phyloP scores from a whole-genome alignment of 64 coral and sea anemone species.

The Pocillopora damicornis region DNA sequence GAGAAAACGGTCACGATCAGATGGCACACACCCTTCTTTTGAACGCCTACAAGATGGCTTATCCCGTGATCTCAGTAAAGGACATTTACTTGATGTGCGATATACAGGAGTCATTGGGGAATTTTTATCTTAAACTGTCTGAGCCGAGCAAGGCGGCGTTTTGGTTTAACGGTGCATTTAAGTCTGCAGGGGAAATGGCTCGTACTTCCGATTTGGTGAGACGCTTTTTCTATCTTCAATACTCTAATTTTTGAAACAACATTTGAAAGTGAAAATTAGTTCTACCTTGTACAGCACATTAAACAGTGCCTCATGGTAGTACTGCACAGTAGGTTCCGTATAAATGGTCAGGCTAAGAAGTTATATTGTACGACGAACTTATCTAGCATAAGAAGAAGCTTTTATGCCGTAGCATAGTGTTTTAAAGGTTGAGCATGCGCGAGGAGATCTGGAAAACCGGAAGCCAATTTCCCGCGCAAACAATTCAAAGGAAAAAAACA shows the following conservation, averaged over 20 bases:
- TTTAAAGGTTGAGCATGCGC: too few relatives aligned
- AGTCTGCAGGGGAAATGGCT: conserved; percentile 54
- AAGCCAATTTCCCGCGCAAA: too few relatives aligned
- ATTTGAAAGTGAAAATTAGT: not conserved
- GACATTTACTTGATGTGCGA: conserved; percentile 66
- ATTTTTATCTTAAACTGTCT: conserved; percentile 57
- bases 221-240: too few relatives aligned
- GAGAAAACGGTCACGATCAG: conserved; percentile 32
- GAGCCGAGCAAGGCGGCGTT: conserved; percentile 59
- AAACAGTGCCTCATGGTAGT: not conserved
- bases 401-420: too few relatives aligned
- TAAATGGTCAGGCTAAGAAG: not conserved
- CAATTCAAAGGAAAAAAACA: too few relatives aligned
- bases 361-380: not conserved
- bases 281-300: not conserved
- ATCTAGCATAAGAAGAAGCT: not conserved
- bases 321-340: not conserved
- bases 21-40: conserved; percentile 63
- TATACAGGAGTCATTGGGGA: conserved; percentile 73
- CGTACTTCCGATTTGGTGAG: conserved; percentile 56
- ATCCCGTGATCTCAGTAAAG: conserved; percentile 62
- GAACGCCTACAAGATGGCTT: conserved; percentile 68
- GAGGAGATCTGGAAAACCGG: too few relatives aligned
- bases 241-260: too few relatives aligned
- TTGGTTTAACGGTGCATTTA: conserved; percentile 75